Evolutionary conservation across 2,797 vertebrate species (phyloP), one percentile per base, ranked within the genome.

Genomic region (Gambelia wislizenii): DNA sequence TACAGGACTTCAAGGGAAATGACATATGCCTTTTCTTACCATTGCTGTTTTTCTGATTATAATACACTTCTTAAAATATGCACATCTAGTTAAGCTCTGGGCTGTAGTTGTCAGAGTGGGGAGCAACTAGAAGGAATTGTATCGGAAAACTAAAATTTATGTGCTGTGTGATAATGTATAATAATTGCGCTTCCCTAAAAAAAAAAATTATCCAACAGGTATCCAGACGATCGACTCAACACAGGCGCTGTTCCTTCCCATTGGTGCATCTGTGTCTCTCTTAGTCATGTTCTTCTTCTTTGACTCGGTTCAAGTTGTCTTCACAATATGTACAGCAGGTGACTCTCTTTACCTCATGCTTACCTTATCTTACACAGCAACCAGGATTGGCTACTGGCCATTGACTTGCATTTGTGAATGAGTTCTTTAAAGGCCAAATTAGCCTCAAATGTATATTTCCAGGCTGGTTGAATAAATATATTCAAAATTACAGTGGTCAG

Each of bases 261-360:
- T 99, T 78, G 99, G 99, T 95, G 99, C 99, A 0, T 99, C 99
- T 0, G 99, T 99, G 87, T 99, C 99, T 91, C 98, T 99, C 93
- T 97, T 99, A 79, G 99, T 99, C 93, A 99, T 99, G 99, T 99
- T 99, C 98, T 99, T 99, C 98, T 99, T 99, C 98, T 99, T 99
- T 74, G 99, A 99, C 96, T 99, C 99, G 0, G 99, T 99, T 96
- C 99, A 99, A 96, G 99, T 99, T 96, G 99, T 99, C 96, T 99
- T 99, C 95, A 99, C 99, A 96, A 99, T 99, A 98, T 99, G 99
- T 98, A 99, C 99, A 95, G 99, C 99, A 98, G 99, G 99, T 99
- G 97, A 97, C 39, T 92, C 9, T 91, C 54, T 89, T 93, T 49
- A 90, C 25, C 81, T 88, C 39, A 0, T 85, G 82, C 82, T 64